Conservation (phyloP, 2,888 invertebrate genomes). For the Habrosyne pyritoides region DNA sequence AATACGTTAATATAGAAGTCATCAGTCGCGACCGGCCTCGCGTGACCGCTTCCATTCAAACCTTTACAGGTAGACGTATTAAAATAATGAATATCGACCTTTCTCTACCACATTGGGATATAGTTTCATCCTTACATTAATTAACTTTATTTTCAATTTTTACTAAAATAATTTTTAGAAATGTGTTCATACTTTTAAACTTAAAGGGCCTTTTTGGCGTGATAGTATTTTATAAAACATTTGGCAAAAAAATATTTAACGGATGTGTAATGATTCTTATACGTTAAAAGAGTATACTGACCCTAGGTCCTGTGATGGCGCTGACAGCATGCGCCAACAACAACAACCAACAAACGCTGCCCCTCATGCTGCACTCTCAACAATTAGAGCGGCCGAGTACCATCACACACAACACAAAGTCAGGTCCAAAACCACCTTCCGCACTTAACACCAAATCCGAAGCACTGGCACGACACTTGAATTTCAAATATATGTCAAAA, state of each 20-base stretch:
- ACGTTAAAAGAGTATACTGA: slow-evolving; percentile 40
- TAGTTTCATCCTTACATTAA: no score
- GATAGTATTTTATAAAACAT: no score
- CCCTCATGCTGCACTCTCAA: slow-evolving; percentile 78
- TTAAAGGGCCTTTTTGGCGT: no score
- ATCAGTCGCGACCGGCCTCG: no score
- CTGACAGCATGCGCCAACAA: slow-evolving; percentile 76
- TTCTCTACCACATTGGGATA: no score
- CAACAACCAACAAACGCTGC: slow-evolving; percentile 67
- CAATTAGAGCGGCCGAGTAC: slow-evolving; percentile 72
- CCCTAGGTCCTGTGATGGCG: slow-evolving; percentile 80
- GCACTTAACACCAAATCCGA: slow-evolving; percentile 49
- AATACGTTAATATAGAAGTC: not conserved
- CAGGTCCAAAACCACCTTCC: slow-evolving; percentile 43
- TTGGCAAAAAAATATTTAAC: not conserved
- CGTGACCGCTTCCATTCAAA: no score
- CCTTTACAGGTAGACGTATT: no score
- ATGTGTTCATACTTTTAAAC: no score
- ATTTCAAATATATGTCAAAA: slow-evolving; percentile 31
- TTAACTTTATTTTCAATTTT: no score
- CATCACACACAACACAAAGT: slow-evolving; percentile 70
- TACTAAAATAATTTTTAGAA: no score
- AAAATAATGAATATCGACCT: no score
- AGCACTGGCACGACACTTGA: slow-evolving; percentile 46
- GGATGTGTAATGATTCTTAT: not conserved